Evolutionary conservation across 2,113 vertebrate genomes (phyloP).

Genomic region (Callithrix jacchus): DNA sequence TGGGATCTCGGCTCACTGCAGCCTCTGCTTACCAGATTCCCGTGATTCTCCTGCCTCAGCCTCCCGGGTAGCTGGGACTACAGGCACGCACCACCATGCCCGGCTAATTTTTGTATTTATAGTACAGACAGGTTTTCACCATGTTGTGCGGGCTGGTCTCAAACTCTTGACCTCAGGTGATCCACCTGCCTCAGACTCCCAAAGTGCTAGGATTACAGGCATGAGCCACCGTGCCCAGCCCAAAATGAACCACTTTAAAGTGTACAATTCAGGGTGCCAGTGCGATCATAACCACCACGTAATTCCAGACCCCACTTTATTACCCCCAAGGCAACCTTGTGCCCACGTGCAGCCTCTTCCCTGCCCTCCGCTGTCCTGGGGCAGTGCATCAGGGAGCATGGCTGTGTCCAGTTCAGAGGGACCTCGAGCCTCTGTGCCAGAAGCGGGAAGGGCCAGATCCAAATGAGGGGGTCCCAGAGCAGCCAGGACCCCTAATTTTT

Average conservation of each 20-base stretch:
- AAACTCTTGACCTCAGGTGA: not conserved
- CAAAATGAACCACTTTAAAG: not conserved
- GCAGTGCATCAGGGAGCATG: rapidly evolving
- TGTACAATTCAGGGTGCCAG: no score
- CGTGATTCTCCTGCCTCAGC: not conserved
- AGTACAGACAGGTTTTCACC: not conserved
- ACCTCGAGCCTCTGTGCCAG: rapidly evolving
- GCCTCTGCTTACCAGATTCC: not conserved
- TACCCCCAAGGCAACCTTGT: not conserved
- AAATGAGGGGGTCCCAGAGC: not conserved
- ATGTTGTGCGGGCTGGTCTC: not conserved
- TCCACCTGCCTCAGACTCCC: not conserved
- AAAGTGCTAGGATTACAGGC: not conserved
- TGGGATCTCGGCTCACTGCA: not conserved
- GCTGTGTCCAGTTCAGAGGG: not conserved
- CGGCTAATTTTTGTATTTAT: not conserved
- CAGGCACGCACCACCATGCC: not conserved
- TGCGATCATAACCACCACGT: rapidly evolving
- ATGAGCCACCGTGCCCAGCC: rapidly evolving
- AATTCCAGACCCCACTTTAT: not conserved
- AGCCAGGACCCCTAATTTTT: no score
- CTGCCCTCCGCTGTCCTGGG: not conserved
- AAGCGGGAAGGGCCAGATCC: rapidly evolving
- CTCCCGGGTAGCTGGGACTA: not conserved
- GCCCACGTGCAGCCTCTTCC: rapidly evolving